These are phyloP conservation scores for Trypoxylus dichotomus DNA, from an alignment of 1,140 invertebrate species.

Conservation along the genomic window DNA sequence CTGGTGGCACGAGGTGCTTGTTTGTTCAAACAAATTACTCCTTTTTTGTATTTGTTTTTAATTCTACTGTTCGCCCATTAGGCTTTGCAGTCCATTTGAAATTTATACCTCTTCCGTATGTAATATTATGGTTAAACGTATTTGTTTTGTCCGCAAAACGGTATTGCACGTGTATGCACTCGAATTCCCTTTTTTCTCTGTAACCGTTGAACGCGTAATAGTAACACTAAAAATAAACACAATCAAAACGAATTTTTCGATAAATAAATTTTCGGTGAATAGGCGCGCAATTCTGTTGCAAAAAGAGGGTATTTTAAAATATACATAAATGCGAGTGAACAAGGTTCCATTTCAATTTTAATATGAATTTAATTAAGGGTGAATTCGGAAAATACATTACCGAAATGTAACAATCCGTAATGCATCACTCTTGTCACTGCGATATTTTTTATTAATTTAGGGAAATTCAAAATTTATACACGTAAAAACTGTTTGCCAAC, in stretches of 20 bases:
- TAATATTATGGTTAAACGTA: not conserved
- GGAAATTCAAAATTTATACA: too few species aligned
- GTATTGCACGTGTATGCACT: not conserved
- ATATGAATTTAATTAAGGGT: too few species aligned
- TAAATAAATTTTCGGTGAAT: not conserved
- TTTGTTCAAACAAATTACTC: conserved; percentile 7
- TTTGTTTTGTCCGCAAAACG: not conserved
- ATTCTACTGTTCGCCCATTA: not conserved
- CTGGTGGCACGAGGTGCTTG: not conserved
- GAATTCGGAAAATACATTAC: too few species aligned
- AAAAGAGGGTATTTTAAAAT: too few species aligned
- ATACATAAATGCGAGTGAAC: too few species aligned
- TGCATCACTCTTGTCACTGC: too few species aligned
- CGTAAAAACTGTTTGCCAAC: too few species aligned
- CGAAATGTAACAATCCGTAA: too few species aligned
- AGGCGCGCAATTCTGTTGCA: too few species aligned
- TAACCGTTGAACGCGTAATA: not conserved
- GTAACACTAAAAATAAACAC: not conserved
- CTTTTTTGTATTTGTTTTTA: not conserved
- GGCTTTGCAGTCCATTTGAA: not conserved
- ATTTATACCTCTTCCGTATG: not conserved
- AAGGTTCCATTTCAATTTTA: too few species aligned
- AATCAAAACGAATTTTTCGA: not conserved
- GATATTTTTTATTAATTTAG: too few species aligned
- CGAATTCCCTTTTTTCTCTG: not conserved